Evolutionary conservation across 2,888 invertebrate genomes (phyloP).

Genomic region (Hyposoter didymator): DNA sequence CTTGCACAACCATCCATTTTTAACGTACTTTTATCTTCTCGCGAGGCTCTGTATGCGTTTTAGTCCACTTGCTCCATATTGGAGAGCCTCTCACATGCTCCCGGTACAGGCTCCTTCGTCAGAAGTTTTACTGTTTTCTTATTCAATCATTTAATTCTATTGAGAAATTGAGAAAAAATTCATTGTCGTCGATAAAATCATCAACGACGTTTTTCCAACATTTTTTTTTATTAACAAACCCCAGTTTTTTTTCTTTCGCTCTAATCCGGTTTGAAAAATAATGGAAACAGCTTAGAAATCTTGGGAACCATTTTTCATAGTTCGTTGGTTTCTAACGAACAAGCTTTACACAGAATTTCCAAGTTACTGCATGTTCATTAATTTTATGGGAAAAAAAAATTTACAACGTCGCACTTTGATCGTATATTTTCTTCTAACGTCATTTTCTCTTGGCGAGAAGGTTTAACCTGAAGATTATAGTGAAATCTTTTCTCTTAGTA

Average conservation of each 20-base stretch:
- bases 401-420: neutral
- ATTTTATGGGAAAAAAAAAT: neutral
- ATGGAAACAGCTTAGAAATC: neutral
- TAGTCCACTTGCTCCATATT: neutral
- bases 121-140: neutral
- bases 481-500: neutral
- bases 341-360: neutral
- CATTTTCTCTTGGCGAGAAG: neutral
- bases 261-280: neutral
- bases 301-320: neutral
- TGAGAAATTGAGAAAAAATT: neutral
- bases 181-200: neutral
- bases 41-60: neutral
- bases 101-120: neutral
- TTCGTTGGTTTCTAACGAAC: neutral
- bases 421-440: neutral
- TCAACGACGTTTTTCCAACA: neutral
- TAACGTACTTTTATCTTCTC: constrained; percentile 50
- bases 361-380: neutral
- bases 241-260: neutral
- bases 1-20: constrained; percentile 59
- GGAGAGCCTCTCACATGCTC: neutral
- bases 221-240: neutral
- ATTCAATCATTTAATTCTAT: neutral
- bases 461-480: neutral